Conservation (phyloP, 2,797 vertebrate species). For the Melanogrammus aeglefinus region DNA sequence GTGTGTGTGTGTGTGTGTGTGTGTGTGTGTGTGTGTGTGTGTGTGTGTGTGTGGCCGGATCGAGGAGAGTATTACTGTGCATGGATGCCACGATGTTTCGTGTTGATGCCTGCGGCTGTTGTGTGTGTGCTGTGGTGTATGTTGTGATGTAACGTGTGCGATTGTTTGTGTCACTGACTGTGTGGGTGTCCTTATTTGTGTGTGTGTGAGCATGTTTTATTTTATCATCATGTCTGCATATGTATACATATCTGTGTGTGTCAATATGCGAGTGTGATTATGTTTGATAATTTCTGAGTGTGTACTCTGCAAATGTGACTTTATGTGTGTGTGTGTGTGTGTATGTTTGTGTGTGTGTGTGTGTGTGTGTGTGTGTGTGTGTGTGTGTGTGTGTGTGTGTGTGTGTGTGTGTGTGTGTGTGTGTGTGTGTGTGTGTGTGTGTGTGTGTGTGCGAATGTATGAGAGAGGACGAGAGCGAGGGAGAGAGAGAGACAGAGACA, state of each 20-base stretch:
- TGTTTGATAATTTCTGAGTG: neutral
- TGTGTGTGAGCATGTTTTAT: neutral
- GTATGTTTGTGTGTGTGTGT: no score
- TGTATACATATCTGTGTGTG: no score
- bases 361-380: neutral
- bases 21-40: neutral
- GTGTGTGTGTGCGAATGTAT: neutral
- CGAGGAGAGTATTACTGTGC: no score
- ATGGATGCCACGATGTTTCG: neutral
- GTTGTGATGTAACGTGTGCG: slow-evolving; percentile 17
- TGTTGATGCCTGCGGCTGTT: neutral
- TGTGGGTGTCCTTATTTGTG: slow-evolving; percentile 22
- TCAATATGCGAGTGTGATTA: neutral
- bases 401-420: neutral
- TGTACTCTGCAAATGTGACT: neutral
- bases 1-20: neutral
- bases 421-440: no score
- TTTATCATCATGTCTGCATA: no score
- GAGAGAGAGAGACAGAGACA: neutral
- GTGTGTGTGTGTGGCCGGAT: neutral
- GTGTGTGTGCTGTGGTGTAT: slow-evolving; percentile 9
- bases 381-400: neutral
- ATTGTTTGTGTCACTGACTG: slow-evolving; percentile 6
- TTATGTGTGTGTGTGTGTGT: no score
- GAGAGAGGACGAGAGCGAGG: neutral